phyloP scores from a whole-genome alignment of 2,888 invertebrate genomes.

The Agonopterix subpropinquella region DNA sequence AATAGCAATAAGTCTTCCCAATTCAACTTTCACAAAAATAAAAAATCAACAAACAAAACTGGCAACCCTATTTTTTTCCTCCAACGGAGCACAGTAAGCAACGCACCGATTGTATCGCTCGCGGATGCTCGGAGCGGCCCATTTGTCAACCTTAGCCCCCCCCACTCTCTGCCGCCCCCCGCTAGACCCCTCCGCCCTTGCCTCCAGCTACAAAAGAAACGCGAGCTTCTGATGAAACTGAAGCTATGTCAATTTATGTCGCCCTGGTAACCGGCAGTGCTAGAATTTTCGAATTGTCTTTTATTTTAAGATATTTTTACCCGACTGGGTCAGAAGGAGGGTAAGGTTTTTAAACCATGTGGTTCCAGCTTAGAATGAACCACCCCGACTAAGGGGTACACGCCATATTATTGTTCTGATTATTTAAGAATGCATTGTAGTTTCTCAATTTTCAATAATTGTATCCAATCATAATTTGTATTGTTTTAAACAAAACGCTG shows the following conservation, averaged over 20 bases:
- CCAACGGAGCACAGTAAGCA: slow-evolving; percentile 73
- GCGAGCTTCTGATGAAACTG: slow-evolving; percentile 57
- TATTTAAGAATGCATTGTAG: too few relatives aligned
- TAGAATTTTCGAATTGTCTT: too few relatives aligned
- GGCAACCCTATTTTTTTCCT: slow-evolving; percentile 77
- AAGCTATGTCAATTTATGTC: slow-evolving; percentile 56
- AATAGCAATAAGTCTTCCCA: too few relatives aligned
- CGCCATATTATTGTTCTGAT: too few relatives aligned
- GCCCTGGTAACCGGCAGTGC: slow-evolving; percentile 15
- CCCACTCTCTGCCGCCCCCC: slow-evolving; percentile 18
- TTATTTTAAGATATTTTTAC: too few relatives aligned
- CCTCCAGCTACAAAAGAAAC: slow-evolving; percentile 53
- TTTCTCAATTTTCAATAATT: too few relatives aligned
- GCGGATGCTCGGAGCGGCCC: slow-evolving; percentile 74
- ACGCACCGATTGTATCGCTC: slow-evolving; percentile 75
- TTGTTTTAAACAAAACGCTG: too few relatives aligned
- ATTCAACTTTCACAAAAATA: neutral
- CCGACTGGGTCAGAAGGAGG: too few relatives aligned
- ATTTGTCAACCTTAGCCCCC: slow-evolving; percentile 73
- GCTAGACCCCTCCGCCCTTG: slow-evolving; percentile 22
- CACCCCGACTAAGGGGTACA: too few relatives aligned
- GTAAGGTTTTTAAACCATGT: too few relatives aligned
- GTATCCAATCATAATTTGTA: too few relatives aligned
- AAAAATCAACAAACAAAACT: neutral
- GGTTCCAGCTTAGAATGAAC: too few relatives aligned